Evolutionary conservation across 2,113 vertebrate genomes (phyloP), one percentile per base, ranked within the genome.

Genomic region (Tiliqua scincoides): DNA sequence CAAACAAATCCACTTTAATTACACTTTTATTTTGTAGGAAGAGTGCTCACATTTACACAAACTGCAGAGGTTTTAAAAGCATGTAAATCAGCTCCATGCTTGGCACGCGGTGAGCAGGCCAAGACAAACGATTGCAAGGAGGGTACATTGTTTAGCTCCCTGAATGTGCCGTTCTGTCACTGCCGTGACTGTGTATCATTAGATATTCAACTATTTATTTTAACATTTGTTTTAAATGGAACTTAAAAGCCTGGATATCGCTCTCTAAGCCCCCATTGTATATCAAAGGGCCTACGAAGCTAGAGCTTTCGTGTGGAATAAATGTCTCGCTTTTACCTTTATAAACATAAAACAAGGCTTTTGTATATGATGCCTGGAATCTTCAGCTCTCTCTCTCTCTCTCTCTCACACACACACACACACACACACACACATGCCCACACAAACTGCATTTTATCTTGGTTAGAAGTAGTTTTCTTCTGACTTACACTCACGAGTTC

Each of bases 121-220:
- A 87, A 68, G 73, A 59, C 88, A 80, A 91, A 76, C n/a, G 68
- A 77, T 90, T 93, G 81, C 89, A 92, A 85, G 88, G 92, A 93
- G 91, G 89, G 90, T 88, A 75, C 89, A 72, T 91, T 94, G 89
- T 95, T 94, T 93, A 92, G 89, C 21, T 91, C 76, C 79, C 57
- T 91, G 89, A 84, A 68, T 87, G 43, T 88, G 93, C 73, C 72
- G 70, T 74, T 52, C 73, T 79, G 86, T 89, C 85, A 74, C 87
- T 79, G 14, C 91, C 89, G 84, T 91, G 37, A 62, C 83, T 90
- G 87, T 89, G 4, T 91, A 87, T 94, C 20, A 17, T 89, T 79
- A 2, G 1, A 0, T 74, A 57, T 76, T 92, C 88, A 77, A 90
- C 93, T 94, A 91, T 93, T 89, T 40, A 73, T 86, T 79, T 86